These are phyloP conservation scores for Hoplodrina ambigua DNA, from an alignment of 2,888 invertebrate genomes.

Conservation along the genomic window DNA sequence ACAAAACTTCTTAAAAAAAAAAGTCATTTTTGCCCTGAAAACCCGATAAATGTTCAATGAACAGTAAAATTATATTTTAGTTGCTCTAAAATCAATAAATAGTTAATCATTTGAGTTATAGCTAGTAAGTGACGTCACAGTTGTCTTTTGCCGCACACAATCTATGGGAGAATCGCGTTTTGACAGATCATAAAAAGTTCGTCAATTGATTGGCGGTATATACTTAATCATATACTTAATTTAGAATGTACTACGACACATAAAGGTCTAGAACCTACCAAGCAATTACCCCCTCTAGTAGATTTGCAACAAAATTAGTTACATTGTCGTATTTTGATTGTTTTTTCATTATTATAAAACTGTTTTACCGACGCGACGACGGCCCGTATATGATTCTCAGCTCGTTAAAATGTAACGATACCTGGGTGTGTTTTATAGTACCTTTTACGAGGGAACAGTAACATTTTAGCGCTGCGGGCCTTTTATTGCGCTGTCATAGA, in stretches of 20 bases:
- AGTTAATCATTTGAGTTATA: too few species aligned
- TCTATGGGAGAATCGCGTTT: too few species aligned
- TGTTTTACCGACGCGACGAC: conserved; percentile 69
- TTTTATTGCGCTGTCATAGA: conserved; percentile 88
- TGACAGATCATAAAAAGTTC: too few species aligned
- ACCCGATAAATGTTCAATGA: too few species aligned
- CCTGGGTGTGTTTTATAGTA: conserved; percentile 86
- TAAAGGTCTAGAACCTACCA: neutral
- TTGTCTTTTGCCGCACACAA: too few species aligned
- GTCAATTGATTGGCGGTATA: too few species aligned
- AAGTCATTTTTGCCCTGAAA: too few species aligned
- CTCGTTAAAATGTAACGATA: conserved; percentile 88
- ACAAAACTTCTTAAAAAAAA: too few species aligned
- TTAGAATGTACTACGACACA: neutral
- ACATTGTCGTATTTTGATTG: conserved; percentile 71
- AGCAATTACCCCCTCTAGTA: conserved; percentile 21
- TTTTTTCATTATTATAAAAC: conserved; percentile 76
- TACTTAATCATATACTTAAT: conserved; percentile 2
- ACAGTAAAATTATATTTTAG: too few species aligned
- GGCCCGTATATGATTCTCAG: conserved; percentile 87
- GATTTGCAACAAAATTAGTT: conserved; percentile 32
- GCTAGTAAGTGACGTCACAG: too few species aligned
- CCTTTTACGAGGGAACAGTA: conserved; percentile 86
- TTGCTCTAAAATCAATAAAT: too few species aligned
- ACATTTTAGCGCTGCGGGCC: conserved; percentile 90